phyloP scores from a whole-genome alignment of 2,113 vertebrate species.

The Dascyllus trimaculatus region DNA sequence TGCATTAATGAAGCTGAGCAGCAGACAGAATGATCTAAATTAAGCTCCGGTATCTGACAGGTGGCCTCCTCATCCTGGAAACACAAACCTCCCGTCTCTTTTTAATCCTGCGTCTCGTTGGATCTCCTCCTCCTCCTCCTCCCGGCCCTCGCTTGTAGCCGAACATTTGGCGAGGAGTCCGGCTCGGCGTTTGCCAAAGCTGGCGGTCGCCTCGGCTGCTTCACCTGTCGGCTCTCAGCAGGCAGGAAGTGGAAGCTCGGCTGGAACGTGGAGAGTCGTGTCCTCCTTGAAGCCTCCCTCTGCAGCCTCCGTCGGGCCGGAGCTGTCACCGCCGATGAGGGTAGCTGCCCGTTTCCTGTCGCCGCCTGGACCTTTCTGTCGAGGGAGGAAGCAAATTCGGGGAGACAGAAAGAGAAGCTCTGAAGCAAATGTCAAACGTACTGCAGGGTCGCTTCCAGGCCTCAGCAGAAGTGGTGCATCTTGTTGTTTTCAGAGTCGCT shows the following conservation, averaged over 20 bases:
- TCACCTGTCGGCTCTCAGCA: slow-evolving; percentile 63
- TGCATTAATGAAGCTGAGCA: background rate
- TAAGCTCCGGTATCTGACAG: slow-evolving; percentile 17
- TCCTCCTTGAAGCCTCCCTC: slow-evolving; percentile 2
- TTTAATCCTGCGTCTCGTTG: slow-evolving; percentile 34
- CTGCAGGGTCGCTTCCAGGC: background rate
- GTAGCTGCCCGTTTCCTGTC: slow-evolving; percentile 40
- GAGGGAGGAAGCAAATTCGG: slow-evolving; percentile 12
- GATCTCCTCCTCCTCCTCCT: slow-evolving; percentile 31
- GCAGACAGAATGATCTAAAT: background rate
- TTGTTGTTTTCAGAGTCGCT: background rate
- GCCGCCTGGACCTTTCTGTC: slow-evolving; percentile 22
- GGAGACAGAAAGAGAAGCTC: slow-evolving; percentile 12
- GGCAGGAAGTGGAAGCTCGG: slow-evolving; percentile 20
- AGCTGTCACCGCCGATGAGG: slow-evolving; percentile 20
- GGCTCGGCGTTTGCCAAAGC: slow-evolving; percentile 41
- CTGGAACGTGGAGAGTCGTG: background rate
- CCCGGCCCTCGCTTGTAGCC: slow-evolving; percentile 44
- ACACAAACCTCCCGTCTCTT: background rate
- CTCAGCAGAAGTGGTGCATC: background rate
- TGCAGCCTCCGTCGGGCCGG: slow-evolving; percentile 27
- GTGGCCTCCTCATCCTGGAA: slow-evolving; percentile 3
- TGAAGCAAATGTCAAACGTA: slow-evolving; percentile 7
- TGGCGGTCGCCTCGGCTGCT: slow-evolving; percentile 42
- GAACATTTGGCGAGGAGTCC: slow-evolving; percentile 66